Evolutionary conservation across 2,888 invertebrate genomes (phyloP).

Genomic region (Osmoderma eremita): DNA sequence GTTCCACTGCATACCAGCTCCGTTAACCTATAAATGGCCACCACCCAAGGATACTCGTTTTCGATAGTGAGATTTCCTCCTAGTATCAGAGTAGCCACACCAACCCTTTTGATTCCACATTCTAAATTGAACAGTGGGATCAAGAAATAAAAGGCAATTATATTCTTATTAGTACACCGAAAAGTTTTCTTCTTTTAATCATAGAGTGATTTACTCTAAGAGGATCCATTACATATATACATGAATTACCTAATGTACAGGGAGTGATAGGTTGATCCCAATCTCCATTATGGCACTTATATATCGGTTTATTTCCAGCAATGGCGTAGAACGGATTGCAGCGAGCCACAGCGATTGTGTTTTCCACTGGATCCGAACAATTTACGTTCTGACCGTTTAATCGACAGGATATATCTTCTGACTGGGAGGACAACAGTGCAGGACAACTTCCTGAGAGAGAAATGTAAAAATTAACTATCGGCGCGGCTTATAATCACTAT

Average conservation of each 20-base stretch:
- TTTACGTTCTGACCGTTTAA: neutral
- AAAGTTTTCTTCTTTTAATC: too few species aligned
- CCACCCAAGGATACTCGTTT: neutral
- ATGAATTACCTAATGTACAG: constrained; percentile 2
- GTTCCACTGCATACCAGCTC: neutral
- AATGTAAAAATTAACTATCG: too few species aligned
- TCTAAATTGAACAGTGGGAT: too few species aligned
- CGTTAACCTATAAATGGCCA: neutral
- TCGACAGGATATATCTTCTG: constrained; percentile 4
- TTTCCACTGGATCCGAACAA: neutral
- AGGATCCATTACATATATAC: too few species aligned
- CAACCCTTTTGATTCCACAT: neutral
- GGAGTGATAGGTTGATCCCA: neutral
- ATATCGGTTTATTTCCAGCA: neutral
- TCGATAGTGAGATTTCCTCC: neutral
- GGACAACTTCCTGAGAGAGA: neutral
- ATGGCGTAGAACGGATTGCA: constrained; percentile 8
- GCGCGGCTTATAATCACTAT: too few species aligned
- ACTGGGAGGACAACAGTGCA: neutral
- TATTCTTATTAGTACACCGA: too few species aligned
- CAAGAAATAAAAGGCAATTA: too few species aligned
- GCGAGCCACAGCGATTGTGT: neutral
- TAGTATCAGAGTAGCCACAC: constrained; percentile 2
- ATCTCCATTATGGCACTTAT: neutral
- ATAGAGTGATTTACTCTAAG: too few species aligned